A percentile compares a stretch with the other conserved stretches of the same genome.
phyloP scores from a whole-genome alignment of 2,113 vertebrate species.

The Labeo rohita region DNA sequence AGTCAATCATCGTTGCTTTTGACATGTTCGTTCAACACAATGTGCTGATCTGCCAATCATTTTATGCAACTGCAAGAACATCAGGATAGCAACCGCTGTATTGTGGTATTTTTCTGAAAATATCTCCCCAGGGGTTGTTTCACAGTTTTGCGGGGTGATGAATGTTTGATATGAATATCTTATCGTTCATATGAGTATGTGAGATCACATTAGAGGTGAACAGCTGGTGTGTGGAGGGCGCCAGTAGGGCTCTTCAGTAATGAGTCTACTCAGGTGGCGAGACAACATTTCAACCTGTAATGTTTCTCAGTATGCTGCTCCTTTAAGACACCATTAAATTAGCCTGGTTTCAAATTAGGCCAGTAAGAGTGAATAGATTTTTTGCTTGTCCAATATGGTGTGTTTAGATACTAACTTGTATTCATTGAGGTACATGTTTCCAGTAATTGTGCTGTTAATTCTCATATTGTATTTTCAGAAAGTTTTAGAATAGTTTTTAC shows the following conservation, averaged over 20 bases:
- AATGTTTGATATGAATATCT: conserved; percentile 35
- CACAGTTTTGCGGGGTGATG: conserved; percentile 20
- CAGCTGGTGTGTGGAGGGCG: conserved; percentile 22
- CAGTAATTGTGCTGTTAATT: too few species aligned
- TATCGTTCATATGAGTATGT: background rate
- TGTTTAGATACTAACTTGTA: background rate
- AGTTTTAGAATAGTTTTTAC: too few species aligned
- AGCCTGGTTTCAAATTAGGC: background rate
- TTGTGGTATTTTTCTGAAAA: conserved; percentile 16
- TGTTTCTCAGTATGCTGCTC: conserved; percentile 29
- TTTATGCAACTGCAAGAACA: background rate
- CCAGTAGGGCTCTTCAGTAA: conserved; percentile 28
- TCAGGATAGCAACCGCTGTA: conserved; percentile 7
- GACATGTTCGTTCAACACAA: conserved; percentile 14
- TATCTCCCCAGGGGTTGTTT: conserved; percentile 8
- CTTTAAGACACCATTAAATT: conserved; percentile 16
- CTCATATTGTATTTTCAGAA: too few species aligned
- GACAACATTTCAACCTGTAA: conserved; percentile 2
- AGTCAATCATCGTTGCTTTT: background rate
- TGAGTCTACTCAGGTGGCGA: conserved; percentile 20
- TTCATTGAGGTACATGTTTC: background rate
- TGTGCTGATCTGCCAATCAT: conserved; percentile 16
- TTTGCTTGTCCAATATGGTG: background rate
- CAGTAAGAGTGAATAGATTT: background rate
- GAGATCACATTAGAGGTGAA: conserved; percentile 19